phyloP scores from a whole-genome alignment of 2,113 vertebrate genomes.

The Symphodus melops region DNA sequence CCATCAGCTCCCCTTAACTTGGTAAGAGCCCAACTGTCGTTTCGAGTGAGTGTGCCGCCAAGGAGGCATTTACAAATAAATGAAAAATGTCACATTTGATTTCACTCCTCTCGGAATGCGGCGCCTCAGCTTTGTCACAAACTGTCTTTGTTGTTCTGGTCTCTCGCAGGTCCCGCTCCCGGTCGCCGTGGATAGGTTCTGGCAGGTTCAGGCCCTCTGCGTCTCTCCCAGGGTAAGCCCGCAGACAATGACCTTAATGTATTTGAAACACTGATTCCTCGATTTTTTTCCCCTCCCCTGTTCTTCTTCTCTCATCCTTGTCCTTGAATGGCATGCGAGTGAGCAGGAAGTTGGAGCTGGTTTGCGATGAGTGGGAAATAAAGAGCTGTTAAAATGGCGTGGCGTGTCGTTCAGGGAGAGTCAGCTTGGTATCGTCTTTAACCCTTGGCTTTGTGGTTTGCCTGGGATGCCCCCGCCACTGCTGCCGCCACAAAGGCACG shows the following conservation, averaged over 20 bases:
- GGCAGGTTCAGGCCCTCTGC: conserved; percentile 83
- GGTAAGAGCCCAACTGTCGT: conserved; percentile 91
- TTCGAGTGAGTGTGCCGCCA: conserved; percentile 93
- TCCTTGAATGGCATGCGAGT: conserved; percentile 67
- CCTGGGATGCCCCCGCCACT: conserved; percentile 59
- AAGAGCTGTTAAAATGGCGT: conserved; percentile 81
- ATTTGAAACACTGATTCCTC: conserved; percentile 75
- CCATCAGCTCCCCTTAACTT: conserved; percentile 88
- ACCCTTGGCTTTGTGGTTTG: conserved; percentile 75
- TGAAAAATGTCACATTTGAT: conserved; percentile 99
- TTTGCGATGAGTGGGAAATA: conserved; percentile 61
- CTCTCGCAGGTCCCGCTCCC: conserved; percentile 85
- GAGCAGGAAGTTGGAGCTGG: conserved; percentile 74
- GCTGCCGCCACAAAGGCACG: conserved; percentile 38
- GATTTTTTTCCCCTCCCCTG: conserved; percentile 6
- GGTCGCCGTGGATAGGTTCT: conserved; percentile 86
- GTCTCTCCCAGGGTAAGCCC: conserved; percentile 85
- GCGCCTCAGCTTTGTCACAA: conserved; percentile 94
- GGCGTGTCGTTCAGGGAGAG: conserved; percentile 65
- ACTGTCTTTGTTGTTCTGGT: conserved; percentile 90
- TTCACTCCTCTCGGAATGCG: conserved; percentile 86
- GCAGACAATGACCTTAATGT: conserved; percentile 83
- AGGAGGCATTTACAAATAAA: conserved; percentile 99
- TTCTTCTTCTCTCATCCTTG: conserved; percentile 47
- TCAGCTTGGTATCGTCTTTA: conserved; percentile 73